phyloP scores from a whole-genome alignment of 1,140 invertebrate species.

The Drosophila pseudoobscura region DNA sequence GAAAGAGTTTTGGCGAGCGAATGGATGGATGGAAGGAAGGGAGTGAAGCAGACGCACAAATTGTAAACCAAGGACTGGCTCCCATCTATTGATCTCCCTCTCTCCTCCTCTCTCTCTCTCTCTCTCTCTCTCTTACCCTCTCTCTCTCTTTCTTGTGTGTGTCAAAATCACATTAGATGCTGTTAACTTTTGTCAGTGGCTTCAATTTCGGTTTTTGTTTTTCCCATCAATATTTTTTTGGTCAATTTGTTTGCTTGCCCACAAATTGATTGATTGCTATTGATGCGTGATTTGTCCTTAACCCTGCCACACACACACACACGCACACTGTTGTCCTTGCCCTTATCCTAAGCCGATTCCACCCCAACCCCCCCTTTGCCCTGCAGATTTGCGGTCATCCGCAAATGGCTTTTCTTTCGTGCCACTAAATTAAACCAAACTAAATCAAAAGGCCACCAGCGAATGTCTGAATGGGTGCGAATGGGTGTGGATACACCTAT shows the following conservation, averaged over 20 bases:
- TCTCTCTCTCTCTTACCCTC: no score
- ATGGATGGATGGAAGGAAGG: slow-evolving; percentile 10
- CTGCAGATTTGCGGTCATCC: slow-evolving; percentile 46
- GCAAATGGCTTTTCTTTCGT: slow-evolving; percentile 25
- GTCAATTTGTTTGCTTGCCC: slow-evolving; percentile 64
- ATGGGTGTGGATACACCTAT: neutral
- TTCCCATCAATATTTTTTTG: slow-evolving; percentile 28
- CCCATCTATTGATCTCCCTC: no score
- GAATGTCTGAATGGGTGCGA: neutral
- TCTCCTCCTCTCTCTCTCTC: no score
- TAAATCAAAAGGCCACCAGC: slow-evolving; percentile 18
- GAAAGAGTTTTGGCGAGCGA: neutral
- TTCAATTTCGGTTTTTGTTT: slow-evolving; percentile 7
- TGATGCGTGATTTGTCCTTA: slow-evolving; percentile 78
- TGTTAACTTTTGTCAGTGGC: slow-evolving; percentile 65
- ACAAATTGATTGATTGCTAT: slow-evolving; percentile 79
- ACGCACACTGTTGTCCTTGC: slow-evolving; percentile 16
- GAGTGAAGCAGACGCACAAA: slow-evolving; percentile 17
- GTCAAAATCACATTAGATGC: slow-evolving; percentile 80
- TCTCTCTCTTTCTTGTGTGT: slow-evolving; percentile 25
- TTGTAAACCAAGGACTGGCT: slow-evolving; percentile 53
- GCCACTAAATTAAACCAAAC: slow-evolving; percentile 28
- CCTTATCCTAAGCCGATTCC: slow-evolving; percentile 5
- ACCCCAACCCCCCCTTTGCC: neutral
- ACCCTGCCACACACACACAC: slow-evolving; percentile 46